A percentile compares a stretch with the other conserved stretches of the same genome.
Conservation (phyloP, 2,888 invertebrate genomes). For the Ichneumoninae sp. region DNA sequence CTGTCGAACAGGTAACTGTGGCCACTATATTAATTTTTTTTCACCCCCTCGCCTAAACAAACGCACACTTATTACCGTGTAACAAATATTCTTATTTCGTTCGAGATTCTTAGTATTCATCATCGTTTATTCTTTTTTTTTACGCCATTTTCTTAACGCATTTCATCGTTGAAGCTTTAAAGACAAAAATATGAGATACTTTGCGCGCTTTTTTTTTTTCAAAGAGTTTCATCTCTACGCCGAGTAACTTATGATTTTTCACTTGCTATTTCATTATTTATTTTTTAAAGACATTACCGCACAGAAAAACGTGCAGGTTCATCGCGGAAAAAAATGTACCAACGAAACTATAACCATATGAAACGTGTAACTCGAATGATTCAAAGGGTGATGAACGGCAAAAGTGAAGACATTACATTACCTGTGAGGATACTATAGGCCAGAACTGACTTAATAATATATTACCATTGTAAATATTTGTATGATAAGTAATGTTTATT, state of each 20-base stretch:
- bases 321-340: background rate
- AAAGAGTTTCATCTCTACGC: conserved; percentile 7
- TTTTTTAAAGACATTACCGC: conserved; percentile 28
- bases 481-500: conserved; percentile 76
- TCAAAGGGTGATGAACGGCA: conserved; percentile 34
- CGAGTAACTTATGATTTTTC: conserved; percentile 19
- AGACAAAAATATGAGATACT: background rate
- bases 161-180: conserved; percentile 41
- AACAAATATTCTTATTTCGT: conserved; percentile 4
- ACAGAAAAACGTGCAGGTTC: conserved; percentile 5
- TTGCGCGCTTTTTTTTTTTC: background rate
- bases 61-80: background rate
- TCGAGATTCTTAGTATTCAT: conserved; percentile 23
- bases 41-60: background rate
- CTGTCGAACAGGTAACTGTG: conserved; percentile 82
- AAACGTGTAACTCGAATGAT: conserved; percentile 11
- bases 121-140: conserved; percentile 2
- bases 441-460: conserved; percentile 78
- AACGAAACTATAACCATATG: conserved; percentile 16
- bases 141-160: background rate
- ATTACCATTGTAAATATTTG: conserved; percentile 80
- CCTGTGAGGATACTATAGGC: conserved; percentile 68
- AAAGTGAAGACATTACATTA: conserved; percentile 51
- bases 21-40: conserved; percentile 61
- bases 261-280: conserved; percentile 42